Percentiles rank a stretch among this genome's conserved stretches.
These are phyloP conservation scores for Boloria selene DNA, from an alignment of 2,888 invertebrate genomes.

Conservation along the genomic window DNA sequence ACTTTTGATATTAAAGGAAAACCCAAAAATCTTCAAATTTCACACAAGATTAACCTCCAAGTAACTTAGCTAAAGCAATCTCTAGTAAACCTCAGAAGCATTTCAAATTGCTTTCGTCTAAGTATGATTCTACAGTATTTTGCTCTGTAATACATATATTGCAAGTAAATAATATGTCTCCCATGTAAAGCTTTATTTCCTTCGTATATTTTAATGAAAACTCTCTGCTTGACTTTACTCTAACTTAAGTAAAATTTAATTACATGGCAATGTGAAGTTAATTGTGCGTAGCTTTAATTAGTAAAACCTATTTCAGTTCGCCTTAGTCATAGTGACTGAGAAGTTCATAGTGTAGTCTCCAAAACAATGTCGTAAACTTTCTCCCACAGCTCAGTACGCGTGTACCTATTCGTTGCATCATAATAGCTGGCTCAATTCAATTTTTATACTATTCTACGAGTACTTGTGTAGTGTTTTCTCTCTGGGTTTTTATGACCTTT, in stretches of 20 bases:
- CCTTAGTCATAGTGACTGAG: conserved; percentile 9
- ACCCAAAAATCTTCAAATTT: too few species aligned
- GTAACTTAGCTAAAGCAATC: too few species aligned
- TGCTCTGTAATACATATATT: too few species aligned
- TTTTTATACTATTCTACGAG: conserved; percentile 43
- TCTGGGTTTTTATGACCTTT: conserved; percentile 14
- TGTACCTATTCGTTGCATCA: conserved; percentile 55
- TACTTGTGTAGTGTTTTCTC: conserved; percentile 37
- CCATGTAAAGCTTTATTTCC: too few species aligned
- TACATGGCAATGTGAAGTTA: conserved; percentile 7
- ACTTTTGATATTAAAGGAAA: too few species aligned
- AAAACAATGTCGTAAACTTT: conserved; percentile 60
- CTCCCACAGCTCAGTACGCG: conserved; percentile 41
- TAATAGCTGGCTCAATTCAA: conserved; percentile 46
- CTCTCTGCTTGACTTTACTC: background rate
- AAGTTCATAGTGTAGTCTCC: conserved; percentile 21
- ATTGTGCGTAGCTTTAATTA: conserved; percentile 17
- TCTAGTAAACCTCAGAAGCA: too few species aligned
- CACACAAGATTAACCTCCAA: too few species aligned
- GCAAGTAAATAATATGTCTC: too few species aligned
- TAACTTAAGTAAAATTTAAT: background rate
- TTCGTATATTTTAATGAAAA: too few species aligned
- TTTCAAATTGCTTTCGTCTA: too few species aligned
- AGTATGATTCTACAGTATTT: too few species aligned
- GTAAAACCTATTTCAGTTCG: conserved; percentile 7